Evolutionary conservation across 2,113 vertebrate species (phyloP).

Genomic region (Eretmochelys imbricata): DNA sequence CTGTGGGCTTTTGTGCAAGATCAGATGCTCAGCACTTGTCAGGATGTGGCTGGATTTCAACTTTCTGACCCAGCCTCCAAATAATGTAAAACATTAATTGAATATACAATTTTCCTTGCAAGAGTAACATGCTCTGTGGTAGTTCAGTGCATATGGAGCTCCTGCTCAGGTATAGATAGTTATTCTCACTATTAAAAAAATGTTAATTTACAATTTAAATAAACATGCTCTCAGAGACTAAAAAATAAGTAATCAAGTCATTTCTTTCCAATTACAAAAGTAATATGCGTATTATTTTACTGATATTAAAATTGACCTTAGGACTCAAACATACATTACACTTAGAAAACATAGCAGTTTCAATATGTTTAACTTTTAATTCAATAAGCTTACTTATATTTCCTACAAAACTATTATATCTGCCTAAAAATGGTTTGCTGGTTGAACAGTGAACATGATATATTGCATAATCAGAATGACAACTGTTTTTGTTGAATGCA

Average conservation of each 20-base stretch:
- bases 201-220: conserved; percentile 3
- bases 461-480: not conserved
- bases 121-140: not conserved
- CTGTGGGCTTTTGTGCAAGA: rapidly evolving
- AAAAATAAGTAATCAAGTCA: not conserved
- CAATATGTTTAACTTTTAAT: not conserved
- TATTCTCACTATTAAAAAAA: not conserved
- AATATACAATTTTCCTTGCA: not conserved
- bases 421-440: not conserved
- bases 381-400: not conserved
- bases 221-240: not conserved
- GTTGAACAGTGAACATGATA: not conserved
- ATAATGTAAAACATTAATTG: rapidly evolving
- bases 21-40: not conserved
- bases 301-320: not conserved
- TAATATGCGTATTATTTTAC: not conserved
- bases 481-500: not conserved
- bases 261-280: not conserved
- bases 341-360: no score
- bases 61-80: not conserved
- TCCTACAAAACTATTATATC: not conserved
- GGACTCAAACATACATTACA: not conserved
- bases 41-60: not conserved
- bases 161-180: not conserved
- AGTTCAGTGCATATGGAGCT: rapidly evolving